These are phyloP conservation scores for Brachionus asplanchnoidis DNA, from an alignment of 1,140 invertebrate species.

Conservation along the genomic window DNA sequence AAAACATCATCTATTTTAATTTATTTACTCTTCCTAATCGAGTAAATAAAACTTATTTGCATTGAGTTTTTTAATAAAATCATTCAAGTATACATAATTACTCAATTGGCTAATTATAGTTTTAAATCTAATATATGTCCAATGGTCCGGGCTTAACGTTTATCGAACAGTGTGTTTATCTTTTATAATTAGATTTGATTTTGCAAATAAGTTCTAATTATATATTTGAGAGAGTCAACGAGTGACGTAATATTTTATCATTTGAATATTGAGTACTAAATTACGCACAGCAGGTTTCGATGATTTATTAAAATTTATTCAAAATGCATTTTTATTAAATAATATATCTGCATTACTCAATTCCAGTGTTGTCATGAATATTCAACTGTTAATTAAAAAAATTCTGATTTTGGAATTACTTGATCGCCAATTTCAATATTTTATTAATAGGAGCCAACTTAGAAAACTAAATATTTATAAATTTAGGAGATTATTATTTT, in stretches of 20 bases:
- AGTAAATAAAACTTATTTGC: slow-evolving; percentile 13
- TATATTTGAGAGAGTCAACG: neutral
- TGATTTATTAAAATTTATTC: slow-evolving; percentile 32
- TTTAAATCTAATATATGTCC: neutral
- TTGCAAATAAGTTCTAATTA: slow-evolving; percentile 6
- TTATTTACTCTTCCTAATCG: neutral
- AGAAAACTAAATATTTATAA: neutral
- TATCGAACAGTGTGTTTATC: slow-evolving; percentile 18
- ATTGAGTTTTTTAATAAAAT: neutral
- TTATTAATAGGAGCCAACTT: neutral
- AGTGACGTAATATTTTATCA: neutral
- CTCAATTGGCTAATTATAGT: slow-evolving; percentile 9
- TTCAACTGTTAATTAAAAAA: neutral
- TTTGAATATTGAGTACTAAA: slow-evolving; percentile 14
- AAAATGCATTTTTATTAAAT: neutral
- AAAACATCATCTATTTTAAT: neutral
- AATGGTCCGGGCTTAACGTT: neutral
- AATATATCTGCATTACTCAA: neutral
- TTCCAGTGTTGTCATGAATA: neutral
- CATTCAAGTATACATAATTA: slow-evolving; percentile 13
- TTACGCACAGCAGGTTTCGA: neutral
- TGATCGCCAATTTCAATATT: neutral
- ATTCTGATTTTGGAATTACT: neutral
- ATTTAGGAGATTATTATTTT: neutral
- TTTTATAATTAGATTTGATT: slow-evolving; percentile 26